Conservation (phyloP, 2,113 vertebrate genomes). For the Leucosticte australis region DNA sequence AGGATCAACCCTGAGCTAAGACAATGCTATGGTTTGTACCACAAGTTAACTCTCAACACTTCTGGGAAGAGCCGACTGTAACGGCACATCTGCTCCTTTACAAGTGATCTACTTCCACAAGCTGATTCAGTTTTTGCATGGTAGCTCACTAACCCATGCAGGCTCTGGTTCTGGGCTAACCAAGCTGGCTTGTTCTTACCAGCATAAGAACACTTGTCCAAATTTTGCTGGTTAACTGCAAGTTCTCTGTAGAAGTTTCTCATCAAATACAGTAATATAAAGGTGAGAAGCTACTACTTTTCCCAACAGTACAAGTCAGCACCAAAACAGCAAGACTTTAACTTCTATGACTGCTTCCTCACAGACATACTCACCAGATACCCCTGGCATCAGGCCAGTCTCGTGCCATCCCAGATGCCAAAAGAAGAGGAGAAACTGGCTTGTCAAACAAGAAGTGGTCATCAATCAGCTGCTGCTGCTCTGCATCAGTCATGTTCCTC, state of each 20-base stretch:
- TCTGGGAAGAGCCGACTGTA: neutral
- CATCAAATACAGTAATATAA: neutral
- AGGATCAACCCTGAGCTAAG: neutral
- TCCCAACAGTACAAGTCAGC: neutral
- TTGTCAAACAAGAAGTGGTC: constrained; percentile 99
- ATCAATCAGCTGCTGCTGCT: constrained; percentile 96
- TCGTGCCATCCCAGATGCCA: constrained; percentile 93
- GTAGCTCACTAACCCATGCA: neutral
- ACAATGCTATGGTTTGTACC: neutral
- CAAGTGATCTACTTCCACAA: neutral
- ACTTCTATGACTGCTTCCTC: neutral
- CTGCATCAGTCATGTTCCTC: constrained; percentile 91
- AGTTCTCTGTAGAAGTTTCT: neutral
- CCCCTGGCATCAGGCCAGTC: constrained; percentile 96
- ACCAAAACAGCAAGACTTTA: neutral
- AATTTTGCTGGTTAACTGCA: neutral
- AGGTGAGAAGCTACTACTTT: neutral
- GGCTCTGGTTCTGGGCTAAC: neutral
- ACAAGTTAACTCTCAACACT: neutral
- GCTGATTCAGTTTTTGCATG: neutral
- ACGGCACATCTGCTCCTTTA: neutral
- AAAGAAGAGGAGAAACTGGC: constrained; percentile 92
- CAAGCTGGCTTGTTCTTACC: neutral
- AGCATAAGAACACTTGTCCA: neutral
- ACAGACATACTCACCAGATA: constrained; percentile 83